These are phyloP conservation scores for Oppia nitens DNA, from an alignment of 1,140 invertebrate genomes.

Conservation along the genomic window DNA sequence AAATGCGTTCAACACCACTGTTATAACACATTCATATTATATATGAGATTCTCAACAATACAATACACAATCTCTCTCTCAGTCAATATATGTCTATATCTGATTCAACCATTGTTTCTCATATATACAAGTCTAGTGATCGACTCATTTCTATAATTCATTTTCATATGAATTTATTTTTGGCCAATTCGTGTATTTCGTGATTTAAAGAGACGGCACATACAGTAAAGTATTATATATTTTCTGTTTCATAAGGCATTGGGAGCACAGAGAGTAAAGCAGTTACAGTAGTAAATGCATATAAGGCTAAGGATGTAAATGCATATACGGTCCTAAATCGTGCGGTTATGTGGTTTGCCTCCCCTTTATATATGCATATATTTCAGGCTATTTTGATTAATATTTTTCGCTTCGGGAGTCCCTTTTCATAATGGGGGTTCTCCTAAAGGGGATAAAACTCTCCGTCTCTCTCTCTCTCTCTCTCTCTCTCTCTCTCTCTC, in stretches of 20 bases:
- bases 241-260: no score
- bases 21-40: no score
- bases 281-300: no score
- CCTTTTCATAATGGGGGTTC: not conserved
- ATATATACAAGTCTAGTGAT: no score
- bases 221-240: not conserved
- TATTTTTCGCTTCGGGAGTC: not conserved
- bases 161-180: not conserved
- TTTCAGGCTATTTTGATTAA: not conserved
- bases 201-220: not conserved
- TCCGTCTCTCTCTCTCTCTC: no score
- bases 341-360: not conserved
- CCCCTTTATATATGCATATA: not conserved
- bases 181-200: not conserved
- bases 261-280: no score
- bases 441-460: not conserved
- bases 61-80: not conserved
- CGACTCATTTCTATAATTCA: not conserved
- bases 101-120: no score
- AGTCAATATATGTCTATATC: not conserved
- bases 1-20: not conserved
- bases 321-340: not conserved
- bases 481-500: no score
- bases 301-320: not conserved
- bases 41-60: no score